Percentiles rank a stretch among this genome's conserved stretches.
Evolutionary conservation across 1,140 invertebrate species (phyloP).

Genomic region (Drosophila erecta): DNA sequence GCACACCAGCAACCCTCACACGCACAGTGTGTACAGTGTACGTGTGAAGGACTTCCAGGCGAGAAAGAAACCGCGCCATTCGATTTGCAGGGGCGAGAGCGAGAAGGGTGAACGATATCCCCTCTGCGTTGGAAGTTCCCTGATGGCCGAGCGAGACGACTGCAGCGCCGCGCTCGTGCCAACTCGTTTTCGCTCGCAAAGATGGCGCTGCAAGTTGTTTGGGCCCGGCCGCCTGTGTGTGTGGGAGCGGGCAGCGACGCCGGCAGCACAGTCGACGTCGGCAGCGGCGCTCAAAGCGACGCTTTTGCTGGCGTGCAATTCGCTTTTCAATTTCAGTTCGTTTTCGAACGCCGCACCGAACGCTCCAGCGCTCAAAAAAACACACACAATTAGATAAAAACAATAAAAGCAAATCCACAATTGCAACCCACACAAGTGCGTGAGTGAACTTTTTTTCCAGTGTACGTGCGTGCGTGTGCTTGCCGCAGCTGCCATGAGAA

Average conservation of each 20-base stretch:
- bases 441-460: constrained; percentile 14
- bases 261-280: constrained; percentile 10
- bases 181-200: constrained; percentile 60
- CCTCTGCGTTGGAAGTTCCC: constrained; percentile 60
- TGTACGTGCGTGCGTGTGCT: constrained; percentile 8
- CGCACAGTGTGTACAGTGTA: constrained; percentile 57
- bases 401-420: neutral
- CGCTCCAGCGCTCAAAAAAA: constrained; percentile 16
- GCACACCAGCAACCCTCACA: constrained; percentile 39
- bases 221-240: constrained; percentile 1
- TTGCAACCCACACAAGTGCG: neutral
- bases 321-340: constrained; percentile 75
- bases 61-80: constrained; percentile 11
- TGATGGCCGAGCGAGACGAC: neutral
- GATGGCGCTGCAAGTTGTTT: constrained; percentile 59
- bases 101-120: constrained; percentile 33
- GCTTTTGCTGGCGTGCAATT: constrained; percentile 75
- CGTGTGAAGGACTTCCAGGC: constrained; percentile 63
- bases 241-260: constrained; percentile 34
- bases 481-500: constrained; percentile 9
- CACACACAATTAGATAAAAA: neutral
- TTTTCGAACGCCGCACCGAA: constrained; percentile 75
- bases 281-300: constrained; percentile 36
- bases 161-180: neutral
- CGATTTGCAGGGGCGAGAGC: neutral